Evolutionary conservation across 2,888 invertebrate genomes (phyloP).

Genomic region (Ptychoptera contaminata): DNA sequence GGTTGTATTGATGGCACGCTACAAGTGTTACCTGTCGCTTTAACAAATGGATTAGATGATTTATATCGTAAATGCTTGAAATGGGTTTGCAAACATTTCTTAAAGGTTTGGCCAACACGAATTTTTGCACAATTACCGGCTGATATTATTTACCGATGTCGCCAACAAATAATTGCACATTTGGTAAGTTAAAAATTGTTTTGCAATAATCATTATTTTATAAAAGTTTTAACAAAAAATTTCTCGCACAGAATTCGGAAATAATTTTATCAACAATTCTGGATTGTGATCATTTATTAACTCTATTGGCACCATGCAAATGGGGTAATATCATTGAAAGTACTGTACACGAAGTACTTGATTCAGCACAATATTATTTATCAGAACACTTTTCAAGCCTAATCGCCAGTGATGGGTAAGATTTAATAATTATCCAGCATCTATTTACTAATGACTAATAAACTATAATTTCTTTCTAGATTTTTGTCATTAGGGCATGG

Average conservation of each 20-base stretch:
- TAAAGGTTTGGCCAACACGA: conserved; percentile 81
- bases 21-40: conserved; percentile 72
- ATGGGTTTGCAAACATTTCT: conserved; percentile 79
- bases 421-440: background rate
- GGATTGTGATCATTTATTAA: conserved; percentile 66
- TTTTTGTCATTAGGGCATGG: conserved; percentile 53
- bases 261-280: conserved; percentile 70
- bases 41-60: conserved; percentile 76
- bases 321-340: conserved; percentile 62
- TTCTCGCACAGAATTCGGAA: conserved; percentile 42
- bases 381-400: conserved; percentile 64
- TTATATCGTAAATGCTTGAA: conserved; percentile 69
- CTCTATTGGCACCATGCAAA: conserved; percentile 59
- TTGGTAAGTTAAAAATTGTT: conserved; percentile 34
- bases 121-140: conserved; percentile 73
- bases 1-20: conserved; percentile 75
- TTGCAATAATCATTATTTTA: conserved; percentile 7
- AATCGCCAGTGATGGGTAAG: conserved; percentile 38
- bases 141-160: conserved; percentile 69
- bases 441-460: background rate
- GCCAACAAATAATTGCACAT: conserved; percentile 65
- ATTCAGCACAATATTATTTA: conserved; percentile 64
- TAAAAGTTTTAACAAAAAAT: too few species aligned
- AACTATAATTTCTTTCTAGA: conserved; percentile 15
- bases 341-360: conserved; percentile 63